Conservation (phyloP, 2,797 vertebrate species). For the Poecilia wingei region DNA sequence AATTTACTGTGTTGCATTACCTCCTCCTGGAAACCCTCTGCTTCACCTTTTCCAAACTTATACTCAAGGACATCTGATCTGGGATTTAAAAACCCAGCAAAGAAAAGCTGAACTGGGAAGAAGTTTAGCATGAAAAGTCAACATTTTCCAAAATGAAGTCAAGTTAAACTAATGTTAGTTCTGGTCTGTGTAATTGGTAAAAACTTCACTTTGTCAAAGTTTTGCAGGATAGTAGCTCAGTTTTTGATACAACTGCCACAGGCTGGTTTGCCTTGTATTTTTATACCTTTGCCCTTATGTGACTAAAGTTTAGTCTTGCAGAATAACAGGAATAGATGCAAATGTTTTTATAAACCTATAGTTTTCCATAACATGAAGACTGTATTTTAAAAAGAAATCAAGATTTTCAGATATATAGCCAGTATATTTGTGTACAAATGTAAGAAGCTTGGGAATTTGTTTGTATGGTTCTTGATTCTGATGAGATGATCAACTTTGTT, state of each 20-base stretch:
- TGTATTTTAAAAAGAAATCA: neutral
- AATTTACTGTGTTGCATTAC: constrained; percentile 60
- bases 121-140: constrained; percentile 26
- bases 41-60: constrained; percentile 65
- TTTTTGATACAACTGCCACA: neutral
- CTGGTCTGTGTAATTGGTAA: constrained; percentile 45
- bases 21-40: constrained; percentile 66
- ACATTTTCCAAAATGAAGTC: constrained; percentile 41
- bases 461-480: no score
- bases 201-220: neutral
- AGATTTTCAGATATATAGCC: neutral
- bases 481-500: neutral
- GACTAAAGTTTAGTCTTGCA: neutral
- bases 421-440: neutral
- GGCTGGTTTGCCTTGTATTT: neutral
- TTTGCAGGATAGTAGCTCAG: neutral
- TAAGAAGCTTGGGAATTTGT: neutral
- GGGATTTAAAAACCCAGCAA: constrained; percentile 40
- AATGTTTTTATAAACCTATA: neutral
- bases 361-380: neutral
- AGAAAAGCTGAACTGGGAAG: constrained; percentile 19
- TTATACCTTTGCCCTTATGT: neutral
- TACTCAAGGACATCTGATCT: constrained; percentile 45
- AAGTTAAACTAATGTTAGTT: constrained; percentile 52
- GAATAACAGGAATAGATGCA: neutral